Evolutionary conservation across 2,113 vertebrate species (phyloP).

Genomic region (Anarhynchus alexandrinus): DNA sequence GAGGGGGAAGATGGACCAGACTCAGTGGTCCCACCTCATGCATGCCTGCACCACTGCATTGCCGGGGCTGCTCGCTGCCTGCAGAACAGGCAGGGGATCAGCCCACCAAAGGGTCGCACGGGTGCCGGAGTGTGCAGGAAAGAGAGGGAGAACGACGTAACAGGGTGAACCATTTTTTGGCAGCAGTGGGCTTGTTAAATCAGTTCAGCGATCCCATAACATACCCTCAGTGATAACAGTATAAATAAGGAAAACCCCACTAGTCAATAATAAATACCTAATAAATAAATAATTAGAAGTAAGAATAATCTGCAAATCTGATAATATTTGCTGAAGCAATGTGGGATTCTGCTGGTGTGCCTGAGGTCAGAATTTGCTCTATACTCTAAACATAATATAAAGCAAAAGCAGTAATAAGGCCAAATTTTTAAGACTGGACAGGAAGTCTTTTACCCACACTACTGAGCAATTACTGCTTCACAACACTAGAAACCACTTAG

Average conservation of each 20-base stretch:
- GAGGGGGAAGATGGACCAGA: neutral
- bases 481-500: neutral
- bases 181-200: neutral
- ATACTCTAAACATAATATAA: neutral
- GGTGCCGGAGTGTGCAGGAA: neutral
- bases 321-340: neutral
- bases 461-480: neutral
- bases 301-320: neutral
- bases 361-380: neutral
- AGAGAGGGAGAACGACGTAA: neutral
- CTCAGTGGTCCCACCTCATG: neutral
- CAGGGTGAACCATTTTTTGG: neutral
- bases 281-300: neutral
- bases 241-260: neutral
- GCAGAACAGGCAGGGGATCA: neutral
- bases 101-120: neutral
- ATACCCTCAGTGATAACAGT: neutral
- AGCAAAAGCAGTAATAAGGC: neutral
- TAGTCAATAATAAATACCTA: neutral
- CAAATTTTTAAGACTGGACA: neutral
- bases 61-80: rapidly evolving
- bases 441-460: neutral
- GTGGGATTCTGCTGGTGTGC: neutral
- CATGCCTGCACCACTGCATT: neutral
- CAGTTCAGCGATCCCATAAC: neutral